Evolutionary conservation across 37 sponge, comb jelly and placozoan genomes (phyloP), one percentile per base, ranked within the genome.

Genomic region (Corticium candelabrum): DNA sequence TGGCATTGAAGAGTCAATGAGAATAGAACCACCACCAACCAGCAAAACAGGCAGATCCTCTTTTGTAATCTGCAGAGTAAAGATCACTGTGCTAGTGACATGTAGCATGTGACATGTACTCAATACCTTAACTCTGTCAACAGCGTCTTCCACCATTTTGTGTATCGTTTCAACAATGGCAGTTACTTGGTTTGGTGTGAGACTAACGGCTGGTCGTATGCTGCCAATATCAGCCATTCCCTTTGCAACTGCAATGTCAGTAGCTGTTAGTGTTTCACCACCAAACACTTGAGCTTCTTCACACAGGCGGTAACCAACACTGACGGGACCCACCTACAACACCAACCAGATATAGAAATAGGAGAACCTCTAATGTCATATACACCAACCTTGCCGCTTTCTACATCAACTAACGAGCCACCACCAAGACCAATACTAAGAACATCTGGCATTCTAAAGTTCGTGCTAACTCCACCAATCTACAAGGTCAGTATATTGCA

Each of bases 41-140:
- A 92, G 68, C 21, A 92, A 31, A 34, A 92, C 89, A 77, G 84
- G 87, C 32, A 83, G 76, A 81, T 84, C 89, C 35, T 68, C 82
- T 11, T 68, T 62, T 37, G 81, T 80, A 15, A 68, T 79, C 93
- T 92, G 76, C 32, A 84, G 43, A 27, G 62, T n/a, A n/a, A n/a
- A n/a, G n/a, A n/a, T n/a, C n/a, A n/a, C n/a, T n/a, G n/a, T n/a
- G n/a, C n/a, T n/a, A n/a, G n/a, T n/a, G n/a, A n/a, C n/a, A n/a
- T n/a, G n/a, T n/a, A n/a, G n/a, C n/a, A n/a, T n/a, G n/a, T n/a
- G n/a, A n/a, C n/a, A n/a, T n/a, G n/a, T n/a, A n/a, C n/a, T n/a
- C n/a, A n/a, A n/a, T 82, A 92, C 93, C 89, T 92, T 92, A 41
- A 89, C 81, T 5, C 39, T 43, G 39, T 92, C 93, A 74, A 89